phyloP scores from a whole-genome alignment of 2,797 vertebrate genomes.

The Carcharodon carcharias region DNA sequence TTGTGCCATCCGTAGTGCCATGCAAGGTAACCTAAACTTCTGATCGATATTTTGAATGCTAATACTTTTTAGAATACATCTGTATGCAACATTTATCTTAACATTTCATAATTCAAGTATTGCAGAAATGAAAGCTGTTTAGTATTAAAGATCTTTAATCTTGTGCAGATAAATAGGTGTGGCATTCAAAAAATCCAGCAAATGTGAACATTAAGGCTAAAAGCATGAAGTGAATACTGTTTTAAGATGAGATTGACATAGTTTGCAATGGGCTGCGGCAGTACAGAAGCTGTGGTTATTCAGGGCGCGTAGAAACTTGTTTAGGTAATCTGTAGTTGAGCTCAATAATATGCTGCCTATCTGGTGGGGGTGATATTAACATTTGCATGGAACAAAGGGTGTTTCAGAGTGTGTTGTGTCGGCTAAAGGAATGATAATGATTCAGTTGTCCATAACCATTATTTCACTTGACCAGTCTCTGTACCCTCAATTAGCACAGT shows the following conservation, averaged over 20 bases:
- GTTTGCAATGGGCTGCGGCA: neutral
- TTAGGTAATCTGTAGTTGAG: neutral
- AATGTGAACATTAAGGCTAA: neutral
- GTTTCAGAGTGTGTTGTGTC: neutral
- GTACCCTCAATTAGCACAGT: neutral
- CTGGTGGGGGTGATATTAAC: neutral
- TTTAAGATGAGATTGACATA: neutral
- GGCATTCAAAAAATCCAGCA: neutral
- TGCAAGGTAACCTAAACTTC: neutral
- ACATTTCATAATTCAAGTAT: neutral
- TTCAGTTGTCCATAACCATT: neutral
- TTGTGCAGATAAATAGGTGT: neutral
- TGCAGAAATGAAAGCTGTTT: neutral
- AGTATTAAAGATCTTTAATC: neutral
- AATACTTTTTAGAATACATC: neutral
- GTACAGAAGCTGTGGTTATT: neutral
- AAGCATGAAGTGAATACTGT: too few species aligned
- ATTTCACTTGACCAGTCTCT: neutral
- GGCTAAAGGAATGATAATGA: neutral
- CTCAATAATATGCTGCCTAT: neutral
- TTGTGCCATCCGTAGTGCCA: neutral
- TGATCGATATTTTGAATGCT: neutral
- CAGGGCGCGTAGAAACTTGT: neutral
- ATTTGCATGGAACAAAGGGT: neutral
- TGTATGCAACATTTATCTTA: neutral